Evolutionary conservation across 1,140 invertebrate species (phyloP), one percentile per base, ranked within the genome.

Genomic region (Micrasema minimum): DNA sequence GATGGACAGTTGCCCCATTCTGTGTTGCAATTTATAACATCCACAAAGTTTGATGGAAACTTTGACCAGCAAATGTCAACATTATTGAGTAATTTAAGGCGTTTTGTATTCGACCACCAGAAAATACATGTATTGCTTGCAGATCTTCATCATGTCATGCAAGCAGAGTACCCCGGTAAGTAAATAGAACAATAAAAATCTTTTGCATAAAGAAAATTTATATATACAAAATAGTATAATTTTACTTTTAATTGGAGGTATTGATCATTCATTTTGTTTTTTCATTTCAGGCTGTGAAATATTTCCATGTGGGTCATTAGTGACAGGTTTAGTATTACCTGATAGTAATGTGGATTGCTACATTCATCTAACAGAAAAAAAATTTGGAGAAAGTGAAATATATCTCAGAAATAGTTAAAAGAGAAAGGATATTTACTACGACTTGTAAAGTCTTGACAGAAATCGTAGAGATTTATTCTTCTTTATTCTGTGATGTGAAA

Each of bases 241-340:
- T n/a, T n/a, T n/a, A n/a, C n/a, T n/a, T n/a, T n/a, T n/a, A n/a
- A n/a, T n/a, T n/a, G n/a, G n/a, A n/a, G n/a, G n/a, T n/a, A n/a
- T n/a, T n/a, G n/a, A n/a, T n/a, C n/a, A n/a, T n/a, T n/a, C n/a
- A n/a, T n/a, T n/a, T n/a, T n/a, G n/a, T n/a, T n/a, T n/a, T n/a
- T 66, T 37, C 46, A 31, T 59, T 77, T 76, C 78, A 84, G 83
- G 79, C 41, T 82, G 83, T 68, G 51, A 61, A 69, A 84, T 85
- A 1, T 76, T 86, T 20, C 86, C 86, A 12, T 91, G 91, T 79
- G 91, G 91, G 11, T 91, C 90, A 1, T 88, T 87, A 10, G 83
- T 90, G 1, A 91, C 88, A 3, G 89, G 88, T 3, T 80, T 92
- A 20, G 86, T 86, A 38, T 87, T 90, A 38, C 86, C 84, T 74